Evolutionary conservation across 2,113 vertebrate genomes (phyloP).

Genomic region (Hylia prasina): DNA sequence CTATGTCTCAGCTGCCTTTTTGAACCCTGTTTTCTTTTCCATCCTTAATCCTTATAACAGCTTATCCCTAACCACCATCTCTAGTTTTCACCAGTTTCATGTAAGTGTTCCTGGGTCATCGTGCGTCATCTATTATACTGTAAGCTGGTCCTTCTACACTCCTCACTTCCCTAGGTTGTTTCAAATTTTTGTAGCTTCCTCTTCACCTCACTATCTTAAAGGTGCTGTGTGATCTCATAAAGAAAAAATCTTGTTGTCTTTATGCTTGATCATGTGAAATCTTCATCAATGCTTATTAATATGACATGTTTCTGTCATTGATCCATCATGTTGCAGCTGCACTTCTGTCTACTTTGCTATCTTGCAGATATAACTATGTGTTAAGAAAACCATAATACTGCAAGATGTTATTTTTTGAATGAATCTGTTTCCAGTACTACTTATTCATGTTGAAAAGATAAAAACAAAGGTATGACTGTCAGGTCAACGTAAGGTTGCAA

Average conservation of each 20-base stretch:
- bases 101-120: neutral
- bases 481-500: neutral
- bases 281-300: neutral
- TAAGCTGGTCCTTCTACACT: neutral
- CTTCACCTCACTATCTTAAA: neutral
- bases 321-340: fast-evolving
- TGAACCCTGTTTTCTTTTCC: neutral
- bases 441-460: neutral
- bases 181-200: conserved; percentile 16
- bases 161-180: neutral
- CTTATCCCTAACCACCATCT: neutral
- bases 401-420: neutral
- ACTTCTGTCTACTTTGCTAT: neutral
- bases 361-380: neutral
- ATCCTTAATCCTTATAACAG: neutral
- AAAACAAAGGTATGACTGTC: neutral
- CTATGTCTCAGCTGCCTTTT: neutral
- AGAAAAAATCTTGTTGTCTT: neutral
- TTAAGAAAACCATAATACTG: neutral
- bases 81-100: neutral
- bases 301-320: neutral
- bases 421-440: neutral
- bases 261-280: conserved; percentile 8
- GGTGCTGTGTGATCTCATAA: neutral
- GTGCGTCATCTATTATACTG: neutral